Evolutionary conservation across 2,113 vertebrate genomes (phyloP), one percentile per base, ranked within the genome.

Genomic region (Vombatus ursinus): DNA sequence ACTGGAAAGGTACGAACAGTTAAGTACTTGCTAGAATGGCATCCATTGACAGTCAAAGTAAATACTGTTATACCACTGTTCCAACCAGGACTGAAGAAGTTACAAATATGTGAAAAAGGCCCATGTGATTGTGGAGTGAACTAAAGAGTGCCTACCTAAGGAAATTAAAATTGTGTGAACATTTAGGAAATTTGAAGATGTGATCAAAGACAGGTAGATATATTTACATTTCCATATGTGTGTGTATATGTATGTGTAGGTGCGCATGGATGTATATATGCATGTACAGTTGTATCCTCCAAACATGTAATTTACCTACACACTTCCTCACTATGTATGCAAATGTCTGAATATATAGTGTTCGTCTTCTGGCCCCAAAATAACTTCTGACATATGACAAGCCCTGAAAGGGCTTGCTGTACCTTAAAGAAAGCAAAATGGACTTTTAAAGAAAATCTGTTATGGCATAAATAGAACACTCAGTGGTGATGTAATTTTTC

Each of bases 401-500:
- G 53, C 89, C 94, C n/a, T n/a, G n/a, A n/a, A n/a, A n/a, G n/a
- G n/a, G n/a, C n/a, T n/a, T n/a, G 97, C 95, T 98, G 96, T 97
- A 97, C n/a, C 54, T 97, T 98, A 97, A 98, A 98, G 98, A 98
- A 98, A 97, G 97, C 95, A 97, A 98, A 97, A 97, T 96, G 97
- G 97, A 97, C 97, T 98, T 96, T 44, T 2, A 37, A 77, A 92
- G 96, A 97, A 98, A 98, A 97, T 97, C 96, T 98, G 96, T 95
- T 95, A 95, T 94, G 92, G 91, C 97, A 98, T 98, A 98, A 98
- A 98, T 97, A 99, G 98, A 98, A 98, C 98, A 98, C 95, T 95
- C 97, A 98, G 97, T 93, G 97, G 93, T 98, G 97, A 98, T 97
- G 98, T 98, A 98, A 98, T 98, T 98, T 98, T 98, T 98, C 98